These are phyloP conservation scores for Onchidella celtica DNA, from an alignment of 2,888 invertebrate species.

Conservation along the genomic window DNA sequence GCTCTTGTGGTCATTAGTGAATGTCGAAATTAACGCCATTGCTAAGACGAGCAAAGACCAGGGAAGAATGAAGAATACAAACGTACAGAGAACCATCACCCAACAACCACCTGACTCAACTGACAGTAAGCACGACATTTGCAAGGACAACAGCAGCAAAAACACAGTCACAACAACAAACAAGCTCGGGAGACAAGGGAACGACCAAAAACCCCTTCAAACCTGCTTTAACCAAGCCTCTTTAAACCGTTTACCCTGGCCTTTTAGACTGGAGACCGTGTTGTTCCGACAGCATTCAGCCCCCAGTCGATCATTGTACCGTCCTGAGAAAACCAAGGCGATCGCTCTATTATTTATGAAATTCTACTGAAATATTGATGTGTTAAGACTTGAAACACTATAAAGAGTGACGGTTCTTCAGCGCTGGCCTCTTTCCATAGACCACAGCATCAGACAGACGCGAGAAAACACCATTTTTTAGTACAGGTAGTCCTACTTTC, in stretches of 20 bases:
- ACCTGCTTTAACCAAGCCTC: background rate
- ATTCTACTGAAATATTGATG: slow-evolving; percentile 63
- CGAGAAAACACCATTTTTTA: background rate
- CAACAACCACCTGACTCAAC: too few relatives aligned
- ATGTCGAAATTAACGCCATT: too few relatives aligned
- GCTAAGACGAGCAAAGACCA: too few relatives aligned
- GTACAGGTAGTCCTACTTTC: background rate
- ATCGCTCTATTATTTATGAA: slow-evolving; percentile 63
- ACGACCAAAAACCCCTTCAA: too few relatives aligned
- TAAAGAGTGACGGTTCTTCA: slow-evolving; percentile 52
- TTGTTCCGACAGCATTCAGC: background rate
- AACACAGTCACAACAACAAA: too few relatives aligned
- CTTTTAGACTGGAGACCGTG: background rate
- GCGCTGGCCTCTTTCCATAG: slow-evolving; percentile 30
- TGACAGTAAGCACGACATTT: too few relatives aligned
- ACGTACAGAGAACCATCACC: too few relatives aligned
- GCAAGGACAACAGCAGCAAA: too few relatives aligned
- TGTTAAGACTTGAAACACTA: slow-evolving; percentile 58
- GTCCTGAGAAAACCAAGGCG: slow-evolving; percentile 55
- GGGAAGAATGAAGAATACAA: too few relatives aligned
- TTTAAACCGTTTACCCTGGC: background rate
- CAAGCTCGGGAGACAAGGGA: too few relatives aligned
- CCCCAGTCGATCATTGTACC: slow-evolving; percentile 34
- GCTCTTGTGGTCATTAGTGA: too few relatives aligned
- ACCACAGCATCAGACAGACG: background rate